Percentiles rank a stretch among this genome's conserved stretches.
Conservation (phyloP, 2,888 invertebrate genomes). For the Morpho achilles region DNA sequence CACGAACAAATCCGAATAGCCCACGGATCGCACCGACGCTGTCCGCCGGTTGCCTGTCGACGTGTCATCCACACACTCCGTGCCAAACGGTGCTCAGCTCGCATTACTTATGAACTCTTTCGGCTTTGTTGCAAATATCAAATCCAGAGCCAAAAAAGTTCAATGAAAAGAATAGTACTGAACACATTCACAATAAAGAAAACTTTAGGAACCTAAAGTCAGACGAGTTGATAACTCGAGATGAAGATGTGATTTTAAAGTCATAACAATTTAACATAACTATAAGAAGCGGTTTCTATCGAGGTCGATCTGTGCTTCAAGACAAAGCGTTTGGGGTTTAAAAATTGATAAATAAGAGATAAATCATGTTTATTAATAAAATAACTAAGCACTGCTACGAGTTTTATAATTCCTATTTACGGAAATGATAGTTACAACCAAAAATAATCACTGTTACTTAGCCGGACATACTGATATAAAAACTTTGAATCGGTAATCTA, state of each 20-base stretch:
- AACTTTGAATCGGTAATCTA: conserved; percentile 28
- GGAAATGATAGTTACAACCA: conserved; percentile 43
- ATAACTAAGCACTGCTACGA: conserved; percentile 67
- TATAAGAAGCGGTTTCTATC: conserved; percentile 66
- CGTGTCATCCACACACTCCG: conserved; percentile 79
- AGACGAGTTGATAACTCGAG: conserved; percentile 31
- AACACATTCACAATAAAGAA: conserved; percentile 4
- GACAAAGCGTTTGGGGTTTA: conserved; percentile 57
- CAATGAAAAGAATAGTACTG: conserved; percentile 20
- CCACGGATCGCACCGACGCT: conserved; percentile 98
- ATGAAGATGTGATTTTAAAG: conserved; percentile 44
- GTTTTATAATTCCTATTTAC: conserved; percentile 45
- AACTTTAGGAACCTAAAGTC: conserved; percentile 1
- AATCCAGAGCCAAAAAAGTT: conserved; percentile 20
- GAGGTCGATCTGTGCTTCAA: conserved; percentile 57
- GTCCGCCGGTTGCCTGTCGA: conserved; percentile 96
- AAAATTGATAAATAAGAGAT: conserved; percentile 41
- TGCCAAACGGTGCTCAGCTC: conserved; percentile 70
- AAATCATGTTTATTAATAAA: conserved; percentile 44
- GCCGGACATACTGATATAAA: conserved; percentile 33
- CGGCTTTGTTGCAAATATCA: conserved; percentile 28
- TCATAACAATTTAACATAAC: conserved; percentile 42
- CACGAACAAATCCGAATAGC: conserved; percentile 99
- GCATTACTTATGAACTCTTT: conserved; percentile 43
- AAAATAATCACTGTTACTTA: conserved; percentile 40